These are phyloP conservation scores for Habroteleia sp. DNA, from an alignment of 2,888 invertebrate species.

Conservation along the genomic window DNA sequence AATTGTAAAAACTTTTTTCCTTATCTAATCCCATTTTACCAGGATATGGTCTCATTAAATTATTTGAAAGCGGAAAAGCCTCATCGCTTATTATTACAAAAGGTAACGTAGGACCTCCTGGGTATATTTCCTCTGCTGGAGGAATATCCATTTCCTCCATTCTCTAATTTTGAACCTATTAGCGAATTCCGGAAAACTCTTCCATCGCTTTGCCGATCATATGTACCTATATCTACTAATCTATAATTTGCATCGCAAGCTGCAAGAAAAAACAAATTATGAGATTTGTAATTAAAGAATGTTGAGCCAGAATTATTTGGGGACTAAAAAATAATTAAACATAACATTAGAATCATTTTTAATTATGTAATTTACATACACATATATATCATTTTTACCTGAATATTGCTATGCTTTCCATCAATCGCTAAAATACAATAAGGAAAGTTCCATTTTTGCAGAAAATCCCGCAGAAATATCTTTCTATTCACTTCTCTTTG, in stretches of 20 bases:
- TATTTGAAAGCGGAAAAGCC: constrained; percentile 3
- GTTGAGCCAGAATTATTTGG: background rate
- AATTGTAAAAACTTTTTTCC: background rate
- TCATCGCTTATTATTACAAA: constrained; percentile 6
- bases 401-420: background rate
- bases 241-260: background rate
- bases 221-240: constrained; percentile 8
- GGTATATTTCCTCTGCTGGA: background rate
- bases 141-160: constrained; percentile 1
- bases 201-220: constrained; percentile 6
- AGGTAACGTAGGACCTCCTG: background rate
- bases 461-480: background rate
- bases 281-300: background rate
- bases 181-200: background rate
- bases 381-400: background rate
- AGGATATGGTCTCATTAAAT: constrained; percentile 23
- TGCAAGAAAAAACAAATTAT: background rate
- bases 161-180: background rate
- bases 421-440: background rate
- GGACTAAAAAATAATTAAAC: background rate
- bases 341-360: too few relatives aligned
- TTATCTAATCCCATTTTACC: constrained; percentile 1
- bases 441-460: background rate
- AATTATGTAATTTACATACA: too few relatives aligned
- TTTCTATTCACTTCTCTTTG: background rate